These are phyloP conservation scores for Sprattus sprattus DNA, from an alignment of 2,113 vertebrate species.

Conservation along the genomic window DNA sequence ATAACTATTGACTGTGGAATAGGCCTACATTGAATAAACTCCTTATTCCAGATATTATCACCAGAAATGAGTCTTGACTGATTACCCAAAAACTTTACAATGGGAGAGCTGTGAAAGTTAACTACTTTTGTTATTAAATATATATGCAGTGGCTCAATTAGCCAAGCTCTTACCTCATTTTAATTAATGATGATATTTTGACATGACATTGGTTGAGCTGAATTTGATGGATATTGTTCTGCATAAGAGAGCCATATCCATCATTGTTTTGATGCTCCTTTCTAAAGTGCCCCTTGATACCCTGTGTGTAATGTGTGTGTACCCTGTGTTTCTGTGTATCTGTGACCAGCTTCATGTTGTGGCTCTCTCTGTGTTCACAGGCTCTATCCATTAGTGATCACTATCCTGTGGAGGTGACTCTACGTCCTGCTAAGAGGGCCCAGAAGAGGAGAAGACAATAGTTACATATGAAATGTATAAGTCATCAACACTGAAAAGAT, in stretches of 20 bases:
- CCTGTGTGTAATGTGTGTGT: background rate
- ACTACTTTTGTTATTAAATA: too few relatives aligned
- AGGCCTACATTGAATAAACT: too few relatives aligned
- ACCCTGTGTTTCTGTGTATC: background rate
- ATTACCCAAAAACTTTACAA: background rate
- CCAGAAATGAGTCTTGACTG: background rate
- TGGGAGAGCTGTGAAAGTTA: too few relatives aligned
- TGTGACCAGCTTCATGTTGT: background rate
- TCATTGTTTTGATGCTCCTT: background rate
- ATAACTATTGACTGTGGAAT: too few relatives aligned
- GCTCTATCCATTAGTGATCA: constrained; percentile 64
- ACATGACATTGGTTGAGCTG: background rate
- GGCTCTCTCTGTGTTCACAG: constrained; percentile 29
- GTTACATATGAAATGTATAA: background rate
- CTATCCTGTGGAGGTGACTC: constrained; percentile 60
- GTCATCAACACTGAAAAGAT: background rate
- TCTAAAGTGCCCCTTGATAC: background rate
- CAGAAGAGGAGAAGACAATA: background rate
- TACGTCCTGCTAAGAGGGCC: background rate
- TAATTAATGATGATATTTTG: background rate
- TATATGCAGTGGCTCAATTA: too few relatives aligned
- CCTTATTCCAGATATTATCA: too few relatives aligned
- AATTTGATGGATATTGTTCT: background rate
- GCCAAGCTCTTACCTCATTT: too few relatives aligned
- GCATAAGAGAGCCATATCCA: background rate